Conservation (phyloP, 2,797 vertebrate species). For the Platalea minor region DNA sequence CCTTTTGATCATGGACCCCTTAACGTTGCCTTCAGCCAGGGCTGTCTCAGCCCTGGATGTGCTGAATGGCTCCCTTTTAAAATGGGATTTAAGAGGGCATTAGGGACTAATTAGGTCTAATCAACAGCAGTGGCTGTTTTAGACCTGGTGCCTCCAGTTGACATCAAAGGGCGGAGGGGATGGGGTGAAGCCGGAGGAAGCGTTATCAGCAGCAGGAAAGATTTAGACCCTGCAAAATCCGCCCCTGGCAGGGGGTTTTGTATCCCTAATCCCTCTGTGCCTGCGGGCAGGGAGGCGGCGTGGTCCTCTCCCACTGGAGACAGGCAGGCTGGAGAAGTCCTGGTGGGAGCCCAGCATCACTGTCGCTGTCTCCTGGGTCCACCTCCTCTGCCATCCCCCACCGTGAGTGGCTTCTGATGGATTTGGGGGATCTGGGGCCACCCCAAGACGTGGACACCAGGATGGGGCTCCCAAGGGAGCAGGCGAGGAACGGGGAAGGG, state of each 20-base stretch:
- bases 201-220: constrained; percentile 9
- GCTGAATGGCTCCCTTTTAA: constrained; percentile 55
- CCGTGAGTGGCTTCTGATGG: background rate
- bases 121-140: constrained; percentile 45
- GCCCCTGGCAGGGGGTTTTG: background rate
- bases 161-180: constrained; percentile 52
- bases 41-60: background rate
- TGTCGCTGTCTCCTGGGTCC: background rate
- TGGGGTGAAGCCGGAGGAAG: background rate
- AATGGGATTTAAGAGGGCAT: constrained; percentile 58
- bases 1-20: constrained; percentile 8
- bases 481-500: background rate
- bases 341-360: background rate
- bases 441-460: background rate
- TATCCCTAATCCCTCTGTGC: constrained; percentile 39
- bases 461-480: background rate
- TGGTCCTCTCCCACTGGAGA: background rate
- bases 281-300: fast-evolving
- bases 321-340: background rate
- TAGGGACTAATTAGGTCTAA: constrained; percentile 69
- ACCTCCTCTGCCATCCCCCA: background rate
- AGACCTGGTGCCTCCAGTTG: constrained; percentile 40
- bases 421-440: background rate
- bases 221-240: constrained; percentile 35
- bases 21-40: background rate